Evolutionary conservation across 2,797 vertebrate species (phyloP), one percentile per base, ranked within the genome.

Genomic region (Phrynocephalus forsythii): DNA sequence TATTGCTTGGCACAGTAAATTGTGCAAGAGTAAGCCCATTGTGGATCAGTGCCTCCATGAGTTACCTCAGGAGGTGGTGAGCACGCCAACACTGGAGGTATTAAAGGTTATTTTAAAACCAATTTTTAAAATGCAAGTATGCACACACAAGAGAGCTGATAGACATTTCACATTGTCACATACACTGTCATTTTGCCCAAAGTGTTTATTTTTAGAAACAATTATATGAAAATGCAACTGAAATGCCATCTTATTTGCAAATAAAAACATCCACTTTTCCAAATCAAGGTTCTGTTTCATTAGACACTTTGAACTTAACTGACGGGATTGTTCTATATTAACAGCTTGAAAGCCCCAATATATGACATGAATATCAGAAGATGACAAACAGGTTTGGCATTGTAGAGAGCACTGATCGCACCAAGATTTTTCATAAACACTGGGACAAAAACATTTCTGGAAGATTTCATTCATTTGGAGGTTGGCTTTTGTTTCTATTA

Each of bases 381-480:
- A 84, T 90, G 91, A 86, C 91, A 87, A 92, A 60, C 0, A 77
- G 87, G 88, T 16, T 83, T 28, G 86, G 87, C 79, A 87, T 8
- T 38, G 28, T 18, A 68, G 85, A 28, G 86, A 86, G 69, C 28
- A 87, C 84, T 88, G 83, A 87, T 89, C 92, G 86, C 88, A 91
- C 82, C 89, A 90, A 81, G 16, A 0, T 6, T 82, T 83, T 71
- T 84, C 81, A 91, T 89, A 67, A 0, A 88, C 82, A 93, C 83
- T 83, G 92, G 90, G 86, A 11, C 84, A n/a, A 67, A 85, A 75
- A 44, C 38, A 44, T 44, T 44, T 44, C 38, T 44, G 38, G 38
- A 44, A 44, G 38, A 44, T 44, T 33, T 33, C 38, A 44, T 44
- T 44, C 38, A 44, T 5, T 44, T 44, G 38, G 38, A 44, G 38